Percentiles rank a stretch among this genome's conserved stretches.
Evolutionary conservation across 2,797 vertebrate genomes (phyloP).

Genomic region (Acrossocheilus wenchowensis): DNA sequence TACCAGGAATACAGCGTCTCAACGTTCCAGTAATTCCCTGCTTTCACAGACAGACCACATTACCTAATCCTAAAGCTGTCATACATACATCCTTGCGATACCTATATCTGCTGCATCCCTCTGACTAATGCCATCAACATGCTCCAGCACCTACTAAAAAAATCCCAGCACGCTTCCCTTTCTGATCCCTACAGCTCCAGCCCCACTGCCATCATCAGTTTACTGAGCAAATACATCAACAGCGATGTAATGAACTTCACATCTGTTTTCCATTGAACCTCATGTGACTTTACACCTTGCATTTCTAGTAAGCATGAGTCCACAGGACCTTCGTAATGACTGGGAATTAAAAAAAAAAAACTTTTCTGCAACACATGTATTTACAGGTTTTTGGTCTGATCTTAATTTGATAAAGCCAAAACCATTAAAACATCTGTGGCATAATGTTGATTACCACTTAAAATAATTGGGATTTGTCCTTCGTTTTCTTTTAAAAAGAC

Average conservation of each 20-base stretch:
- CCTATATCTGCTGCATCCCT: neutral
- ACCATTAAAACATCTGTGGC: neutral
- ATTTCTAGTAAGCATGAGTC: neutral
- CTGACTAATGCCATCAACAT: constrained; percentile 7
- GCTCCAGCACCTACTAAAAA: neutral
- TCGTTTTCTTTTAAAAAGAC: neutral
- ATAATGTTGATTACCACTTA: neutral
- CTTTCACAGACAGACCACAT: constrained; percentile 27
- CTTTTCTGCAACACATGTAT: neutral
- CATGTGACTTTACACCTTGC: constrained; percentile 4
- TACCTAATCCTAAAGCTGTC: constrained; percentile 31
- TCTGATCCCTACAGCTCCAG: neutral
- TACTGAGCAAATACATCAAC: neutral
- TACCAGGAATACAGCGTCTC: constrained; percentile 11
- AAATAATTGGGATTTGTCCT: neutral
- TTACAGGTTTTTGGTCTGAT: neutral
- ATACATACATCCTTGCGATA: constrained; percentile 12
- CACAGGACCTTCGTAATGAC: neutral
- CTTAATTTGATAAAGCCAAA: neutral
- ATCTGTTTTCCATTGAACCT: constrained; percentile 22
- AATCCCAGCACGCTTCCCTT: neutral
- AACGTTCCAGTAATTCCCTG: constrained; percentile 1
- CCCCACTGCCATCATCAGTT: neutral
- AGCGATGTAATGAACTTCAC: neutral
- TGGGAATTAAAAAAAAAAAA: neutral